Conservation (phyloP, 1,140 invertebrate genomes). For the Pygmarrhopalites habei region DNA sequence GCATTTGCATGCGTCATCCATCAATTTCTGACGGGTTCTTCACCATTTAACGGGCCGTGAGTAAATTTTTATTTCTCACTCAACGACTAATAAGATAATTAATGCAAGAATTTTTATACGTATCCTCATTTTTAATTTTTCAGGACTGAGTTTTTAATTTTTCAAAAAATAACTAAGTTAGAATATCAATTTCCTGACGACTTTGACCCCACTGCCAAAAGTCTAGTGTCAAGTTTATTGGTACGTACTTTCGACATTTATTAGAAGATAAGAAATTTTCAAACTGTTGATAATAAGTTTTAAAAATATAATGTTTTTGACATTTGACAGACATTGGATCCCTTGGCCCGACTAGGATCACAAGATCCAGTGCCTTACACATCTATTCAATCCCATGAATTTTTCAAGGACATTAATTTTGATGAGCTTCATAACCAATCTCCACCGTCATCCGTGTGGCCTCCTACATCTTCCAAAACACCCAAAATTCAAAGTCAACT, state of each 20-base stretch:
- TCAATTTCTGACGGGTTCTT: constrained; percentile 89
- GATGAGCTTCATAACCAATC: constrained; percentile 66
- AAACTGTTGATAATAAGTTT: background rate
- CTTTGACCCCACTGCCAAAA: constrained; percentile 63
- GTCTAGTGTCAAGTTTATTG: constrained; percentile 75
- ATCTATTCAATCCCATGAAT: constrained; percentile 73
- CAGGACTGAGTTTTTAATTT: constrained; percentile 91
- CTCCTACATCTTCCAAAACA: constrained; percentile 50
- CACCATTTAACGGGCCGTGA: constrained; percentile 77
- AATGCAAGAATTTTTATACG: background rate
- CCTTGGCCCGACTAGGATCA: constrained; percentile 73
- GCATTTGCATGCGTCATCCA: constrained; percentile 95
- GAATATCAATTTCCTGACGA: constrained; percentile 89
- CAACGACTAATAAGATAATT: background rate
- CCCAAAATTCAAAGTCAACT: background rate
- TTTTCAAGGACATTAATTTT: constrained; percentile 79
- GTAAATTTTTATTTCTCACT: constrained; percentile 32
- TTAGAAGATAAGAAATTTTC: background rate
- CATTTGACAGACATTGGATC: constrained; percentile 57
- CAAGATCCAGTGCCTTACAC: constrained; percentile 65
- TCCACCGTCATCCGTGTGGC: constrained; percentile 76
- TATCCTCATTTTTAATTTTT: constrained; percentile 31
- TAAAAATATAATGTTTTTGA: constrained; percentile 26
- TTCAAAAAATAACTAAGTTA: constrained; percentile 87
- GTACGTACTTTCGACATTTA: constrained; percentile 45